A percentile compares a stretch with the other conserved stretches of the same genome.
Evolutionary conservation across 23 tunicate genomes (phyloP).

Genomic region (Ascidia mentula): DNA sequence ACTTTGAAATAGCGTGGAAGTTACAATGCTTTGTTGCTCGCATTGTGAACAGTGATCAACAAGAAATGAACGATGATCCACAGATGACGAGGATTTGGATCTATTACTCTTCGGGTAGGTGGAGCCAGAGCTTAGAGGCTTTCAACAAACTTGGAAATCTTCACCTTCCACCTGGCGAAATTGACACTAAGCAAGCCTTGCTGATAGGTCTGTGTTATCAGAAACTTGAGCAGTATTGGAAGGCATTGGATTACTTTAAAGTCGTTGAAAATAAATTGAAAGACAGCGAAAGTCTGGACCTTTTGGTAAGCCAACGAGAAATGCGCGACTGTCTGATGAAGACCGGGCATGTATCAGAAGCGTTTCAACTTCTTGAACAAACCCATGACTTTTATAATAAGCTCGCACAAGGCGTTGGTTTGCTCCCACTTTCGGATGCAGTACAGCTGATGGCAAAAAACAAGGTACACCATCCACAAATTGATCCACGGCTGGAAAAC

Average conservation of each 20-base stretch:
- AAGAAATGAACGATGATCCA: neutral
- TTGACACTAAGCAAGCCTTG: neutral
- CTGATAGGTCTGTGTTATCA: neutral
- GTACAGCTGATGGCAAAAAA: neutral
- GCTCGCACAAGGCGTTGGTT: neutral
- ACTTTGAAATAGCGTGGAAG: neutral
- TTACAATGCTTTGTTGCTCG: neutral
- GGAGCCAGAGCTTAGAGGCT: neutral
- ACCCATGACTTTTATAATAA: neutral
- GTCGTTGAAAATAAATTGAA: neutral
- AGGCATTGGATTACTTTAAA: neutral
- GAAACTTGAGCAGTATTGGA: neutral
- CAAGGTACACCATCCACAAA: neutral
- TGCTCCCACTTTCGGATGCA: neutral
- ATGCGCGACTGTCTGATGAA: neutral
- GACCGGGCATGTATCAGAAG: neutral
- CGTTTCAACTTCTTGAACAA: neutral
- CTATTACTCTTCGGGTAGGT: neutral
- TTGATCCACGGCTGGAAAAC: neutral
- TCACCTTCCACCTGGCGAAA: neutral
- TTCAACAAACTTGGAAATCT: neutral
- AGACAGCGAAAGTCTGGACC: neutral
- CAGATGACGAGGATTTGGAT: neutral
- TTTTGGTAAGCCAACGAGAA: neutral
- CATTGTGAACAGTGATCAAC: neutral